These are phyloP conservation scores for Podilymbus podiceps DNA, from an alignment of 2,113 vertebrate species.

Conservation along the genomic window DNA sequence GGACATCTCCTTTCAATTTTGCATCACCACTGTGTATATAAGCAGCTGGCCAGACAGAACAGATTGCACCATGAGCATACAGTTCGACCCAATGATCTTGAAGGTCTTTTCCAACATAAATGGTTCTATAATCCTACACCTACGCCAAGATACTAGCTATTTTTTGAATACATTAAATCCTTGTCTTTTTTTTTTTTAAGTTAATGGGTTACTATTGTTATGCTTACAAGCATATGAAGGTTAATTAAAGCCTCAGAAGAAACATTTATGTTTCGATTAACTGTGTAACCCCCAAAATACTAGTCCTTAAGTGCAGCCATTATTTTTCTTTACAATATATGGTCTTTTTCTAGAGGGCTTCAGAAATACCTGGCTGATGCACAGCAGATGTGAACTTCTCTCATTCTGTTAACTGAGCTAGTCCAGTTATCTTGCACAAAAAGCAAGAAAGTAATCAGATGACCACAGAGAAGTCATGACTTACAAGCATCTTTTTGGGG, in stretches of 20 bases:
- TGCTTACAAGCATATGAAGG: background rate
- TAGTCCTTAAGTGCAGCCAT: background rate
- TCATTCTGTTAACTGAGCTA: no score
- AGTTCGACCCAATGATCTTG: no score
- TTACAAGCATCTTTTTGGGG: background rate
- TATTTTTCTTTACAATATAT: background rate
- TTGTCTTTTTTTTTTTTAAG: background rate
- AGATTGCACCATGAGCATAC: rapidly evolving
- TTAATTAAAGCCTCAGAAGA: background rate
- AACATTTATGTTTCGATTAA: background rate
- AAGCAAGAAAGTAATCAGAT: background rate
- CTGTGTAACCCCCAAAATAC: background rate
- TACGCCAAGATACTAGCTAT: background rate
- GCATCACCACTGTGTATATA: no score
- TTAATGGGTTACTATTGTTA: background rate
- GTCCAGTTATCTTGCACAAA: background rate
- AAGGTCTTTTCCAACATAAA: no score
- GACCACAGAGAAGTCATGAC: rapidly evolving
- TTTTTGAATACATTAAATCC: background rate
- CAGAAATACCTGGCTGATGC: no score
- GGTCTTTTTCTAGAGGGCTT: no score
- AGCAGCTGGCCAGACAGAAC: background rate
- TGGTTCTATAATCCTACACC: no score
- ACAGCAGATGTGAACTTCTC: no score
- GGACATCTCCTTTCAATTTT: background rate